phyloP scores from a whole-genome alignment of 2,888 invertebrate genomes.

The Gari tellinella region DNA sequence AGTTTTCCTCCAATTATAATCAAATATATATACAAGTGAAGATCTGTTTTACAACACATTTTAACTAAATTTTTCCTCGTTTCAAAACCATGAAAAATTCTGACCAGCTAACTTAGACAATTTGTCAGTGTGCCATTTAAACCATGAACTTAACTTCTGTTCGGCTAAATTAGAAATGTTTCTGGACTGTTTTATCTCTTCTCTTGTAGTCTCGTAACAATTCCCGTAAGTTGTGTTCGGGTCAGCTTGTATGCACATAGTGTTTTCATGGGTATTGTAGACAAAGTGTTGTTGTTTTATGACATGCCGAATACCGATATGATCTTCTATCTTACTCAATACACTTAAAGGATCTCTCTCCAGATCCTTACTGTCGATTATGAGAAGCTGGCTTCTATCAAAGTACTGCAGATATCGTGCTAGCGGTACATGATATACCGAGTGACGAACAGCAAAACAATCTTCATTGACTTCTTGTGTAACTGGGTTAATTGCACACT shows the following conservation, averaged over 20 bases:
- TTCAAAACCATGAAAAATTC: too few species aligned
- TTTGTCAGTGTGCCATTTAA: too few species aligned
- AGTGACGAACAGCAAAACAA: constrained; percentile 5
- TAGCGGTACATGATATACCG: constrained; percentile 14
- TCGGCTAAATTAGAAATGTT: too few species aligned
- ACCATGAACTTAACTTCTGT: too few species aligned
- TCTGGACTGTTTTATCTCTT: too few species aligned
- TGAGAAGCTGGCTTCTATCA: constrained; percentile 12
- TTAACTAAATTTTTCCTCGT: too few species aligned
- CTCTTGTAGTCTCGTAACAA: too few species aligned
- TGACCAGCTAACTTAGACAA: too few species aligned
- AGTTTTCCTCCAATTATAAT: too few species aligned
- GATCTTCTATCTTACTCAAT: constrained; percentile 63
- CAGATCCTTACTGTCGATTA: constrained; percentile 24
- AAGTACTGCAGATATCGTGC: constrained; percentile 18
- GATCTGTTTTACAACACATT: too few species aligned
- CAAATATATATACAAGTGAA: too few species aligned
- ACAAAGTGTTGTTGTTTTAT: constrained; percentile 91
- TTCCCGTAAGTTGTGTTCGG: too few species aligned
- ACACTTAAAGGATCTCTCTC: constrained; percentile 3
- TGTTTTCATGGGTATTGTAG: constrained; percentile 87
- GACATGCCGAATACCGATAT: constrained; percentile 66
- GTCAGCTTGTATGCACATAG: constrained; percentile 12
- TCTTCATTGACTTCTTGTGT: neutral
- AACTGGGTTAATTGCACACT: neutral